Base-by-base conservation (phyloP, 2,113 vertebrate genomes). In the Epinephelus cyanopodus region DNA sequence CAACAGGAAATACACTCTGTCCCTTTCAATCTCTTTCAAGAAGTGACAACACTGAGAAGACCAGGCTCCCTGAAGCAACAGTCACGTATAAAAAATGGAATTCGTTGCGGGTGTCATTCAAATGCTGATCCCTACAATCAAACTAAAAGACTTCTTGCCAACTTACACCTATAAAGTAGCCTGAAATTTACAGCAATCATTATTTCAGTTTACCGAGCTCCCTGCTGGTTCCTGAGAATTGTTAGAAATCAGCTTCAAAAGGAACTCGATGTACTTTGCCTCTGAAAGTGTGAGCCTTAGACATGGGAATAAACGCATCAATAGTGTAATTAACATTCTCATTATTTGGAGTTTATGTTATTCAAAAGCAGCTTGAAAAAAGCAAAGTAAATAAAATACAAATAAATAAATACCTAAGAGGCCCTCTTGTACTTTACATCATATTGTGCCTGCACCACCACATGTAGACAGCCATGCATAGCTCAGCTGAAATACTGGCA, bases 1-100 rank as follows among this genome's bases (percentile, higher is more conserved):
- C 84, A 79, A 84, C 81, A 89, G 93, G 91, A 93, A 93, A 93
- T 83, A 82, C 88, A 90, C 83, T 85, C 88, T 85, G 90, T 93
- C 87, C 83, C 82, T 83, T 92, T 88, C 90, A 82, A 87, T 91
- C 78, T 81, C 81, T 63, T 25, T 82, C 81, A 85, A 86, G 81
- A 78, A 74, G 86, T 84, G 84, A 86, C 89, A 79, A 76, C 82
- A 71, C 65, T 10, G 58, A 18, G 69, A 71, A 76, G 85, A 74
- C 50, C 8, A 0, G 65, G 71, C 62, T 66, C 67, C 52, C 72
- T 1, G 13, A 53, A 69, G 70, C 81, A 61, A 79, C 68, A 45
- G 50, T 7, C 15, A 25, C 4, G 11, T 37, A 42, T 21, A 60
- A 72, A 77, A 74, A 61, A 39, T 37, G 53, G 29, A 60, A 78